Percentiles rank a stretch among this genome's conserved stretches.
Evolutionary conservation across 2,888 invertebrate genomes (phyloP).

Genomic region (Meiosimyza decipiens): DNA sequence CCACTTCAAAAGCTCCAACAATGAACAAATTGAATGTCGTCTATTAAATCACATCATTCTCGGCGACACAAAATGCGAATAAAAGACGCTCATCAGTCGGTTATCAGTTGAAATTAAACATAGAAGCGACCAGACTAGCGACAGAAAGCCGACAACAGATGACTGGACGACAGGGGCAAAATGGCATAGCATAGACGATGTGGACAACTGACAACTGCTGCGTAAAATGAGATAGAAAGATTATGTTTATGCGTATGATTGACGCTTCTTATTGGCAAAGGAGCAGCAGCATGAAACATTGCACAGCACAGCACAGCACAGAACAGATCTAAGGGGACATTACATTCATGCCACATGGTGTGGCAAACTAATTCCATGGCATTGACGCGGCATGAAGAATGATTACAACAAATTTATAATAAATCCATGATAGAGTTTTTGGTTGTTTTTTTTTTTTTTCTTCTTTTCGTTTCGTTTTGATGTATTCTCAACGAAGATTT

Average conservation of each 20-base stretch:
- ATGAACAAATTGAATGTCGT: conserved; percentile 19
- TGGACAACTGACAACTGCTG: not conserved
- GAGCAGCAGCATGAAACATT: not conserved
- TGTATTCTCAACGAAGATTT: too few species aligned
- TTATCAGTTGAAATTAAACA: not conserved
- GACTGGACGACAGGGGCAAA: not conserved
- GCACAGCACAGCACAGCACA: not conserved
- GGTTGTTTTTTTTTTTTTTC: too few species aligned
- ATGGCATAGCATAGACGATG: not conserved
- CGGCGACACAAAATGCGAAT: not conserved
- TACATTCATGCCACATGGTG: too few species aligned
- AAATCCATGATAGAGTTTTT: not conserved
- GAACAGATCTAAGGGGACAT: not conserved
- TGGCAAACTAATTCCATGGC: not conserved
- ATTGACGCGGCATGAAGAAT: not conserved
- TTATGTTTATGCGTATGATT: too few species aligned
- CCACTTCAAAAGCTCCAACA: conserved; percentile 4
- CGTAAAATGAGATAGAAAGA: not conserved
- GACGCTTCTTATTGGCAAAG: too few species aligned
- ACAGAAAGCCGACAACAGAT: not conserved
- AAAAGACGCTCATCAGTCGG: not conserved
- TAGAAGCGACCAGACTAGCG: not conserved
- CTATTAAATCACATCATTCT: conserved; percentile 6
- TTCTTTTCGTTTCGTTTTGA: too few species aligned
- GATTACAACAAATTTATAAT: not conserved